Evolutionary conservation across 2,797 vertebrate species (phyloP).

Genomic region (Rallus crepitans): DNA sequence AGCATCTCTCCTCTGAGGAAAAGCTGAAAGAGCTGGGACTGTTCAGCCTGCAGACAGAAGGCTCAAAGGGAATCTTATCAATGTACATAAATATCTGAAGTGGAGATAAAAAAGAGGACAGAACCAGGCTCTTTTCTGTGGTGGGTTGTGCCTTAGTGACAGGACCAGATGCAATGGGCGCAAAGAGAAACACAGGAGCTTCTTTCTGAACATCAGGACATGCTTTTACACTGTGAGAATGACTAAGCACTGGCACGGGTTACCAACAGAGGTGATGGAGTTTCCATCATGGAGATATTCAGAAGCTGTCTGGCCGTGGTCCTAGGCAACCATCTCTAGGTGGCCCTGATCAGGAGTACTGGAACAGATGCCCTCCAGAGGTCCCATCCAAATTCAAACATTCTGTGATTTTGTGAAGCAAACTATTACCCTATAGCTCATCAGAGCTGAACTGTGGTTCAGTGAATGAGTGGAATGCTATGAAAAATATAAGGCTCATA

Average conservation of each 20-base stretch:
- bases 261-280: neutral
- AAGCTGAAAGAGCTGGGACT: neutral
- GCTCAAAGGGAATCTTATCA: neutral
- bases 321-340: neutral
- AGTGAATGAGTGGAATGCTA: neutral
- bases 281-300: neutral
- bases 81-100: neutral
- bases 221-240: accelerated
- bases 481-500: neutral
- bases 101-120: neutral
- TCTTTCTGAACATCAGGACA: neutral
- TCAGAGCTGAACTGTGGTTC: neutral
- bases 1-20: neutral
- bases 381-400: neutral
- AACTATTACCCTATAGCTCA: neutral
- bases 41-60: neutral
- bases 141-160: accelerated
- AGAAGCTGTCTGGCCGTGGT: neutral
- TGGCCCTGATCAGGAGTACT: neutral
- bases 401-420: neutral
- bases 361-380: neutral
- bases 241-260: accelerated
- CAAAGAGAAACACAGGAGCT: neutral
- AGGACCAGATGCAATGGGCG: neutral
- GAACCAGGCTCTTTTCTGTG: neutral